Percentiles rank a stretch among this genome's conserved stretches.
Conservation (phyloP, 2,888 invertebrate species). For the Cheilosia impressa region DNA sequence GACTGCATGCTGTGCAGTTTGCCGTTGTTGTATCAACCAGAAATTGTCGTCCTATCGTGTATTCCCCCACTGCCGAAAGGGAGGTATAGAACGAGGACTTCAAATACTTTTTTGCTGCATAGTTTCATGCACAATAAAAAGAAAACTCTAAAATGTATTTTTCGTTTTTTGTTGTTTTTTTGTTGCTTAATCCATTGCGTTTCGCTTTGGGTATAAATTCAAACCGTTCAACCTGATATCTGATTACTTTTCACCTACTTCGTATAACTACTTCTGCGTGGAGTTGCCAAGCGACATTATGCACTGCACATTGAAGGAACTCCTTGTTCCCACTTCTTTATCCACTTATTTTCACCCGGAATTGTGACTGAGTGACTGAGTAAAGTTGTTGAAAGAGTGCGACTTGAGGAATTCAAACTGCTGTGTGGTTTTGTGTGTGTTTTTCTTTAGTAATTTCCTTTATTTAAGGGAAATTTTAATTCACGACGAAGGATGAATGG, state of each 20-base stretch:
- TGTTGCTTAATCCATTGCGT: constrained; percentile 2
- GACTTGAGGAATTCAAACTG: constrained; percentile 4
- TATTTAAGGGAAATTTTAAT: background rate
- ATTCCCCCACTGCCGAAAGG: background rate
- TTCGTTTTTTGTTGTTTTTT: background rate
- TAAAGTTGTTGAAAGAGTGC: constrained; percentile 13
- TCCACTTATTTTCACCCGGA: constrained; percentile 17
- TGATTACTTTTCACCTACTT: constrained; percentile 56
- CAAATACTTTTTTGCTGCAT: constrained; percentile 31
- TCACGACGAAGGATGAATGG: background rate
- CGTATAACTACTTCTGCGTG: constrained; percentile 11
- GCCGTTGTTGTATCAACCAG: constrained; percentile 30
- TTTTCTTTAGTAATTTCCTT: background rate
- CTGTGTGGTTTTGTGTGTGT: background rate
- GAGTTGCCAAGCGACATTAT: constrained; percentile 11
- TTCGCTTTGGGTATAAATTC: constrained; percentile 9
- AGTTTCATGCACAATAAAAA: background rate
- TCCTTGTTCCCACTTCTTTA: constrained; percentile 22
- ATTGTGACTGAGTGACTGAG: constrained; percentile 14
- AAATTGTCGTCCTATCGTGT: constrained; percentile 25
- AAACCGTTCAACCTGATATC: constrained; percentile 33
- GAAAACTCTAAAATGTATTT: background rate
- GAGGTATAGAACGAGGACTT: constrained; percentile 6
- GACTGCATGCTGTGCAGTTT: constrained; percentile 49
- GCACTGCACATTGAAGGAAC: constrained; percentile 1